Evolutionary conservation across 2,797 vertebrate genomes (phyloP).

Genomic region (Microchirus variegatus): DNA sequence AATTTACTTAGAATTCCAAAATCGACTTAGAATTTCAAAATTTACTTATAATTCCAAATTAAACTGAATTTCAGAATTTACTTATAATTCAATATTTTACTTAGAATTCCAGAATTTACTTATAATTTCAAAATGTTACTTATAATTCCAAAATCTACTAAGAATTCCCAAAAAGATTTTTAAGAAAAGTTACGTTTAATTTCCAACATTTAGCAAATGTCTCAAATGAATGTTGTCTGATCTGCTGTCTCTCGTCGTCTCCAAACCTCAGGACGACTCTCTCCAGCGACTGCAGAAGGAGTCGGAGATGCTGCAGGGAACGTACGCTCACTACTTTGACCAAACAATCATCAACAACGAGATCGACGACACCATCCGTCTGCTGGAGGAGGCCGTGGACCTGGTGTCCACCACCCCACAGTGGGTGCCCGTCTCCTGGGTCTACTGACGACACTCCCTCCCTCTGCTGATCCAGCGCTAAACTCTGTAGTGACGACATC

Average conservation of each 20-base stretch:
- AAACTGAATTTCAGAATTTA: too few relatives aligned
- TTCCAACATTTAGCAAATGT: too few relatives aligned
- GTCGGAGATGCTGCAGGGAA: constrained; percentile 97
- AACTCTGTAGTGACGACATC: constrained; percentile 9
- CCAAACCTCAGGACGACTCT: constrained; percentile 89
- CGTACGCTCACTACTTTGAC: constrained; percentile 99
- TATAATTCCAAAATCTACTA: too few relatives aligned
- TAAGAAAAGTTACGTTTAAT: too few relatives aligned
- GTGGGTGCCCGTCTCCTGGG: constrained; percentile 99
- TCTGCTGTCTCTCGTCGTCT: accelerated
- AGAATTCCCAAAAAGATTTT: too few relatives aligned
- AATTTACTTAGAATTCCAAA: too few relatives aligned
- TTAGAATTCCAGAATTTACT: too few relatives aligned
- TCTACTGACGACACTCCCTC: constrained; percentile 88
- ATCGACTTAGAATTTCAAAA: too few relatives aligned
- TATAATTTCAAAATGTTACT: too few relatives aligned
- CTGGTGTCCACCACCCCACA: constrained; percentile 95
- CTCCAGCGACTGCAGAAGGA: constrained; percentile 99
- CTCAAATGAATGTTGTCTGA: too few relatives aligned
- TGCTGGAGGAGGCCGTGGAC: constrained; percentile 98
- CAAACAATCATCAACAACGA: constrained; percentile 99
- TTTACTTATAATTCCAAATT: too few relatives aligned
- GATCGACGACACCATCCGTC: constrained; percentile 98
- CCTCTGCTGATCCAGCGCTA: constrained; percentile 26
- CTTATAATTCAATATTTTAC: too few relatives aligned